phyloP scores from a whole-genome alignment of 1,140 invertebrate species.

The Phymastichus coffea region DNA sequence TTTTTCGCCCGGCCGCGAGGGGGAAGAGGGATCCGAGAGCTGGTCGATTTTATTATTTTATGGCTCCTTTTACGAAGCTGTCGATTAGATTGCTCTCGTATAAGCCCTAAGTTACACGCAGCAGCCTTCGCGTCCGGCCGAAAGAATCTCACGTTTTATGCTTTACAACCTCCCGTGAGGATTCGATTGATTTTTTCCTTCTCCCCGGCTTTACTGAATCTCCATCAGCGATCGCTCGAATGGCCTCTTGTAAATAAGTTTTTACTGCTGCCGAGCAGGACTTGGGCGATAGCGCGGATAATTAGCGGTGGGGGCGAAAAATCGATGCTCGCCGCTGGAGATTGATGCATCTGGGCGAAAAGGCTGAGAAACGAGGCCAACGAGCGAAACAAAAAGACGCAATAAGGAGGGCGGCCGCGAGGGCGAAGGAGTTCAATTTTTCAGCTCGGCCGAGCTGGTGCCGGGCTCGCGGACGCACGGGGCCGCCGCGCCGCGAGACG shows the following conservation, averaged over 20 bases:
- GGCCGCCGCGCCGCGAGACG: not conserved
- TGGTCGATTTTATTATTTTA: slow-evolving; percentile 57
- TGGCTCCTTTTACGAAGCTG: slow-evolving; percentile 54
- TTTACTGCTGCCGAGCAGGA: too few relatives aligned
- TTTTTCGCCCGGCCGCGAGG: not conserved
- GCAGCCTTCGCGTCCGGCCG: not conserved
- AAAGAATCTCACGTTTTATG: slow-evolving; percentile 16
- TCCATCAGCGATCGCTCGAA: not conserved
- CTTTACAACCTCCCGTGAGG: slow-evolving; percentile 17
- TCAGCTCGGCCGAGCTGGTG: too few relatives aligned
- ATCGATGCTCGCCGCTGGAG: not conserved
- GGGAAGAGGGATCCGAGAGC: slow-evolving; percentile 6
- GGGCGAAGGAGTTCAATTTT: slow-evolving; percentile 11
- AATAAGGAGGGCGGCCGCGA: not conserved
- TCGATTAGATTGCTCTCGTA: slow-evolving; percentile 50
- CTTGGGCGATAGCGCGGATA: too few relatives aligned
- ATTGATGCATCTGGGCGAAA: not conserved
- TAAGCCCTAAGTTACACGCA: slow-evolving; percentile 23
- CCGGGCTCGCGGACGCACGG: too few relatives aligned
- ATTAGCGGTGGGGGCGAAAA: too few relatives aligned
- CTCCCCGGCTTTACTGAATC: not conserved
- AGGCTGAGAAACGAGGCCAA: not conserved
- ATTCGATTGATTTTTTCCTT: slow-evolving; percentile 25
- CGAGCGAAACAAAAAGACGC: not conserved
- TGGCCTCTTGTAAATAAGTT: not conserved